Percentiles rank a stretch among this genome's conserved stretches.
These are phyloP conservation scores for Gadus macrocephalus DNA, from an alignment of 2,113 vertebrate genomes.

Conservation along the genomic window DNA sequence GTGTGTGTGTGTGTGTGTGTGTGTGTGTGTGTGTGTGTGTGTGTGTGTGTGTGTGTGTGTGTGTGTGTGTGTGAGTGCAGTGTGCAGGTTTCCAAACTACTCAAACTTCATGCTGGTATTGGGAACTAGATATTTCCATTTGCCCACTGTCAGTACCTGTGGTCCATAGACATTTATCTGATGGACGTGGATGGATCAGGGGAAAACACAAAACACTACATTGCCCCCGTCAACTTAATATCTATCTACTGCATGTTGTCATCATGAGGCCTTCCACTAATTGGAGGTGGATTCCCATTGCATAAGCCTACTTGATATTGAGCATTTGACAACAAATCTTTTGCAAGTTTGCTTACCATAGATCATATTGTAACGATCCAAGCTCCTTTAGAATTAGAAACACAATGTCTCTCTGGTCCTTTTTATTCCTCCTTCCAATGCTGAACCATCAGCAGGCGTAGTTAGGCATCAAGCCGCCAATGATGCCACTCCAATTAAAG, in stretches of 20 bases:
- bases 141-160: too few species aligned
- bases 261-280: slow-evolving; percentile 2
- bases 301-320: too few species aligned
- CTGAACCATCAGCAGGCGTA: background rate
- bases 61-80: too few species aligned
- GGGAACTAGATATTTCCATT: too few species aligned
- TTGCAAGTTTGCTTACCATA: background rate
- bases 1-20: too few species aligned
- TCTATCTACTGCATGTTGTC: background rate
- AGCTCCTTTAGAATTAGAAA: background rate
- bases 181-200: too few species aligned
- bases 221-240: background rate
- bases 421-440: background rate
- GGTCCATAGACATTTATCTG: too few species aligned
- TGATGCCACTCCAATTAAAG: slow-evolving; percentile 3
- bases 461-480: background rate
- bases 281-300: background rate
- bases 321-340: too few species aligned
- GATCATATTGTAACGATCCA: slow-evolving; percentile 11
- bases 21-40: too few species aligned
- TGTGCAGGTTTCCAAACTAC: too few species aligned
- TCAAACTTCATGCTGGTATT: too few species aligned
- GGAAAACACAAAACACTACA: background rate
- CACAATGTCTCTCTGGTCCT: background rate
- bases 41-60: too few species aligned